Conservation (phyloP, 2,888 invertebrate species). For the Azorinus chamasolen region DNA sequence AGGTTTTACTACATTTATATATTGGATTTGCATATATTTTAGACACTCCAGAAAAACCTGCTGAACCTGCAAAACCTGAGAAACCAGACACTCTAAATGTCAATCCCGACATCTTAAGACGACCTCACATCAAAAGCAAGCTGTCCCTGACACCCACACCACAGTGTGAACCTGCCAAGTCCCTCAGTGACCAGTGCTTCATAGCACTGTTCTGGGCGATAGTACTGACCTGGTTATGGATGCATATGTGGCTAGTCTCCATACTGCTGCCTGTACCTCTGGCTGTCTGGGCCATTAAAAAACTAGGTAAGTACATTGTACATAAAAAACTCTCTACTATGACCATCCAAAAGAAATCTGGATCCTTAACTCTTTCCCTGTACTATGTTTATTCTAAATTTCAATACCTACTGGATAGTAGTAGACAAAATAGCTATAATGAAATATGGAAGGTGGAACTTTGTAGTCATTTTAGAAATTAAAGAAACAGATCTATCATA, state of each 20-base stretch:
- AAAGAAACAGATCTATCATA: too few relatives aligned
- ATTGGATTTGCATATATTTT: too few relatives aligned
- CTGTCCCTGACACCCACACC: constrained; percentile 22
- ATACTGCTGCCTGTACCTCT: constrained; percentile 92
- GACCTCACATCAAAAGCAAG: constrained; percentile 28
- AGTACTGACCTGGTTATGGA: constrained; percentile 94
- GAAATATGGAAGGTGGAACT: too few relatives aligned
- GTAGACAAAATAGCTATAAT: too few relatives aligned
- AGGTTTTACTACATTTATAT: too few relatives aligned
- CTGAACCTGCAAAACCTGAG: constrained; percentile 9
- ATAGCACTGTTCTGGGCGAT: constrained; percentile 92
- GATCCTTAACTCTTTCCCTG: too few relatives aligned
- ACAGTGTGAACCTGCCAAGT: constrained; percentile 25
- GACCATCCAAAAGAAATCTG: too few relatives aligned
- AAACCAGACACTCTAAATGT: constrained; percentile 49
- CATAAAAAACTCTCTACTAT: too few relatives aligned
- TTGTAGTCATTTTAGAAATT: too few relatives aligned
- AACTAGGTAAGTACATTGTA: constrained; percentile 86
- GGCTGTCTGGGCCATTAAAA: constrained; percentile 89
- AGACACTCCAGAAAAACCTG: constrained; percentile 9
- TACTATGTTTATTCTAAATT: too few relatives aligned
- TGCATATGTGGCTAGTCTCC: constrained; percentile 93
- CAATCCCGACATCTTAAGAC: constrained; percentile 26
- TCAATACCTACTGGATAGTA: too few relatives aligned
- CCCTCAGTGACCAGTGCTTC: constrained; percentile 85